These are phyloP conservation scores for Leptoclinus maculatus DNA, from an alignment of 2,797 vertebrate species.

Conservation along the genomic window DNA sequence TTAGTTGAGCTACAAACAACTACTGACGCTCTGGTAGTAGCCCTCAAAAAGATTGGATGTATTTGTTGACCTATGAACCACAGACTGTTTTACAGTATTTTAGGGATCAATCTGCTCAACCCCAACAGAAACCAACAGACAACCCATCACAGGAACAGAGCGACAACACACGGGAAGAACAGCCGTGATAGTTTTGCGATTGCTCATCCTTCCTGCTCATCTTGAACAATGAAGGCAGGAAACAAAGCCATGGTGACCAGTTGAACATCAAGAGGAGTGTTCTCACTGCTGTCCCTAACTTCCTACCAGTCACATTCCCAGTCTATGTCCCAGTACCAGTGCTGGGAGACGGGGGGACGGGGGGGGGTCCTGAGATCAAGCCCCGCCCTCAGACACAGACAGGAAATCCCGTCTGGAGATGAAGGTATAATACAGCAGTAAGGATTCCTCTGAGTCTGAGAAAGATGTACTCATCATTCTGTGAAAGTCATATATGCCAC, in stretches of 20 bases:
- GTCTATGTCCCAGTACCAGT: conserved; percentile 24
- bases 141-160: background rate
- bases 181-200: conserved; percentile 13
- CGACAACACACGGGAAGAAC: conserved; percentile 5
- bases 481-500: background rate
- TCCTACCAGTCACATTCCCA: conserved; percentile 17
- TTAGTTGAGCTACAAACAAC: too few relatives aligned
- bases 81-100: conserved; percentile 1
- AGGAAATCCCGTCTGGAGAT: conserved; percentile 70
- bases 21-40: too few relatives aligned
- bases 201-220: conserved; percentile 73
- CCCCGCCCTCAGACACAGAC: conserved; percentile 56
- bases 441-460: conserved; percentile 10
- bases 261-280: background rate
- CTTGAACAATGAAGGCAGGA: conserved; percentile 69
- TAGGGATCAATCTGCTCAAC: background rate
- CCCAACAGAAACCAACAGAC: too few relatives aligned
- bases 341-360: background rate
- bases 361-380: conserved; percentile 5
- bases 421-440: conserved; percentile 20
- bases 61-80: background rate
- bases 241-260: conserved; percentile 36
- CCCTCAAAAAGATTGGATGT: background rate
- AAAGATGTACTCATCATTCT: background rate
- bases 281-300: conserved; percentile 1